Base-by-base conservation (phyloP, 2,888 invertebrate genomes). In the Sylvicola fuscatus region DNA sequence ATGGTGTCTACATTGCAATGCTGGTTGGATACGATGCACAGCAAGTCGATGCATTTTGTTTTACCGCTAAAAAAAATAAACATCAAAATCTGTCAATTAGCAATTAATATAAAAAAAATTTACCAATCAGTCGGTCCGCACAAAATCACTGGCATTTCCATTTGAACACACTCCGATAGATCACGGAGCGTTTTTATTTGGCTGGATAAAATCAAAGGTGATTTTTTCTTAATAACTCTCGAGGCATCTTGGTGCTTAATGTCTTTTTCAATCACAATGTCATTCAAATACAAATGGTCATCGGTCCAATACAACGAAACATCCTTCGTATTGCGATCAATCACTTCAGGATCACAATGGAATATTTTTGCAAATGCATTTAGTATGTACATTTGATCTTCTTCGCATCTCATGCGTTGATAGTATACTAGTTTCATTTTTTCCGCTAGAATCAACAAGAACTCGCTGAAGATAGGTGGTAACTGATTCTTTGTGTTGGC, bases 111-210 rank as follows among this genome's bases (percentile, higher is more conserved):
- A 15, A 29, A 15, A 29, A 28, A 4, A n/a, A 10, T 4, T 21
- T 38, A 38, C 38, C 53, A 48, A 38, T 60, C 56, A 0, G 52
- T 52, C 3, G 56, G 44, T 1, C 60, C 59, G 36, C 58, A 58
- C 3, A 59, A 41, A 48, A 98, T 78, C 0, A 87, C 64, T 56
- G 97, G 74, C 83, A 95, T 97, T 50, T 84, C 82, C 74, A 87
- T 79, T 46, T 82, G 70, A 5, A 92, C 70, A 54, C 90, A 89
- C 45, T 83, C 80, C 13, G 80, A 72, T 37, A 98, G 56, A 37
- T 80, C 77, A 53, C 84, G 80, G 26, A 97, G 53, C 3, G 66
- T 58, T 5, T 69, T 60, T 36, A 76, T 51, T 52, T 86, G 84
- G 50, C 58, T 58, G 43, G 62, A 50, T 12, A 71, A 47, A 13